Base-by-base conservation (phyloP, 2,113 vertebrate species). In the Dicrurus megarhynchus region DNA sequence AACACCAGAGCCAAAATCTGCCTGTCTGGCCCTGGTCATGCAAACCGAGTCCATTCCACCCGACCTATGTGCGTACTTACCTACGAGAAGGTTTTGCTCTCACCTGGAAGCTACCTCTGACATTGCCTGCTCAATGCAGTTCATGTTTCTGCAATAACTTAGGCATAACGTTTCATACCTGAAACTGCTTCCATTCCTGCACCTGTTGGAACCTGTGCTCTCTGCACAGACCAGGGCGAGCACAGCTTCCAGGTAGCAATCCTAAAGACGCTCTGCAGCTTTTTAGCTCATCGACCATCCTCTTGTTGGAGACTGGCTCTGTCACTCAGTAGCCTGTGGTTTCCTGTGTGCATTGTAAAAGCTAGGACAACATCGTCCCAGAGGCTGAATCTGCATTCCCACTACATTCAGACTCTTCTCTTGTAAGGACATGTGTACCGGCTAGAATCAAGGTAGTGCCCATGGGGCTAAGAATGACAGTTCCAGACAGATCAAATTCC, bases 401-500 rank as follows among this genome's bases (percentile, higher is more conserved):
- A 41, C 30, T 24, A 67, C 35, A 69, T 80, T 97, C 57, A 78
- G 73, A 78, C 37, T 84, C 60, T 84, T 77, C 42, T 20, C 97
- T 80, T 97, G 97, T 61, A 92, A 87, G 70, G 83, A 89, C 97
- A 81, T 1, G 89, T 75, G 65, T 20, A 18, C 35, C 46, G 63
- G 44, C 30, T 86, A 12, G 56, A 91, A 94, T 46, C 10, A 33
- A 86, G n/a, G n/a, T 30, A 86, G 93, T 22, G 22, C 92, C 93
- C 6, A 18, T 13, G 33, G 78, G 84, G 89, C 68, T 92, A 37
- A 93, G 93, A 93, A 94, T 83, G 92, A 88, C 82, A 91, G 75
- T 57, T 90, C 57, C 64, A 41, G 71, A 53, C 6, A 20, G 87
- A 92, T 80, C 84, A 71, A 81, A 97, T 96, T 95, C 90, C 92